Conservation (phyloP, 2,797 vertebrate species). For the Apogon talboti region DNA sequence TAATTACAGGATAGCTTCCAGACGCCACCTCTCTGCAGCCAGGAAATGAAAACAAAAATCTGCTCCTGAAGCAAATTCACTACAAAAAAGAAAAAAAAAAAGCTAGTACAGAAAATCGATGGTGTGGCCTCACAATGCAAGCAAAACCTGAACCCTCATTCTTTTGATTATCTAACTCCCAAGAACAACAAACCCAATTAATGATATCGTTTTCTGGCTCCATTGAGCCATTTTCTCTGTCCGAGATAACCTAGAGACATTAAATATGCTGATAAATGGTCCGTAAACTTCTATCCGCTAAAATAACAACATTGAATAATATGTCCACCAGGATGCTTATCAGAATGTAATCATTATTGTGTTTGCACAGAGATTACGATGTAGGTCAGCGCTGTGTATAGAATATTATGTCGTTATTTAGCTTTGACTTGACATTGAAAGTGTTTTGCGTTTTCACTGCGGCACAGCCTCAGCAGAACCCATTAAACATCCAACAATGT, state of each 20-base stretch:
- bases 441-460: conserved; percentile 22
- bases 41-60: conserved; percentile 65
- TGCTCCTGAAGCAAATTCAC: conserved; percentile 53
- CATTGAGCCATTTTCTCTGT: conserved; percentile 58
- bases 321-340: conserved; percentile 63
- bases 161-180: conserved; percentile 65
- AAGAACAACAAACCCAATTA: conserved; percentile 73
- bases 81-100: conserved; percentile 2
- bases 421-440: conserved; percentile 56
- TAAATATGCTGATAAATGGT: conserved; percentile 69
- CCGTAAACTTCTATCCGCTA: conserved; percentile 59
- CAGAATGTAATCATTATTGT: conserved; percentile 60
- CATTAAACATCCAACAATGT: background rate
- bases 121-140: conserved; percentile 37
- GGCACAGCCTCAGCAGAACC: conserved; percentile 2
- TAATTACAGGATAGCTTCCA: conserved; percentile 64
- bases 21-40: conserved; percentile 33
- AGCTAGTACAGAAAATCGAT: conserved; percentile 55
- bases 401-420: conserved; percentile 45
- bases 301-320: conserved; percentile 62
- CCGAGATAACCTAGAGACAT: conserved; percentile 67
- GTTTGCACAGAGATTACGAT: conserved; percentile 63
- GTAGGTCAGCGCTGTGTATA: conserved; percentile 37
- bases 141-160: conserved; percentile 37
- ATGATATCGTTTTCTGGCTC: conserved; percentile 58